Base-by-base conservation (phyloP, 2,888 invertebrate genomes). In the Autographa gamma region DNA sequence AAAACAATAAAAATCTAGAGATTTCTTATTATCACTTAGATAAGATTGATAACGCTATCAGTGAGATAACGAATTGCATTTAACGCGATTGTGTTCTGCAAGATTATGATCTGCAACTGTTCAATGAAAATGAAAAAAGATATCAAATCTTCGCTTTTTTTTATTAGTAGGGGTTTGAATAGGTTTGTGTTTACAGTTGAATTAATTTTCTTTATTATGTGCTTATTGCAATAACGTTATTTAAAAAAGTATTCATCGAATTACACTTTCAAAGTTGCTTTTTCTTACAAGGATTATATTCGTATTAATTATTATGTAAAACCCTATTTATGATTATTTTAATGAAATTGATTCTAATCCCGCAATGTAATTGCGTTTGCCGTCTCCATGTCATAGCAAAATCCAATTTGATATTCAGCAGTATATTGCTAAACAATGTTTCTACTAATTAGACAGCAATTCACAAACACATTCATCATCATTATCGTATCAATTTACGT, bases 31-130 rank as follows among this genome's bases (percentile, higher is more conserved):
- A 54, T 54, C 19, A 19, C 19, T 19, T 19, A 19, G 54, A 54
- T 54, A 54, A 54, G 18, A 18, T 11, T 54, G 54, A 54, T 54
- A 48, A 48, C 48, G 7, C n/a, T 48, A 48, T 48, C 48, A 48
- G 48, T 48, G n/a, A 14, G n/a, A 16, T n/a, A 48, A n/a, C 48
- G 48, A 56, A 56, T 56, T 56, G 54, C 54, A 56, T 19, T 13
- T 25, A 25, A 19, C 54, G 19, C 13, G n/a, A 48, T n/a, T 7
- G 6, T 16, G n/a, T n/a, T 8, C n/a, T 48, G 48, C n/a, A n/a
- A 48, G 48, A 48, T 43, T 3, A 43, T 41, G 8, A 41, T 43
- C 43, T 43, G 41, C 11, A 4, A 16, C 48, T n/a, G 7, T 7
- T n/a, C n/a, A n/a, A 48, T 48, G n/a, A n/a, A 48, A 38, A n/a